phyloP scores from a whole-genome alignment of 1,140 invertebrate genomes.

The Hycleus cichorii region DNA sequence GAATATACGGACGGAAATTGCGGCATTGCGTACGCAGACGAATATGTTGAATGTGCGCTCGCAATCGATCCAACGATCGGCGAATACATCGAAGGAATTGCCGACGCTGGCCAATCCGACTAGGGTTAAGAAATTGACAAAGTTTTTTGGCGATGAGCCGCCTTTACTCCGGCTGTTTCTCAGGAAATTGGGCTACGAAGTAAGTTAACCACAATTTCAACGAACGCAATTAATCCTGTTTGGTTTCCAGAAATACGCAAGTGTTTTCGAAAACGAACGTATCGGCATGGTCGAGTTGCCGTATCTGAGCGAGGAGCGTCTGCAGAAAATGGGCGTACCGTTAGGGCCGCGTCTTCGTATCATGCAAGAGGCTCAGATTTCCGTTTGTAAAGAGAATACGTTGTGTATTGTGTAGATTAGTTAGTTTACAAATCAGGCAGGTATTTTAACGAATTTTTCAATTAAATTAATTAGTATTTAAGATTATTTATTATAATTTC shows the following conservation, averaged over 20 bases:
- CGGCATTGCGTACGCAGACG: slow-evolving; percentile 63
- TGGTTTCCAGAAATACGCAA: slow-evolving; percentile 76
- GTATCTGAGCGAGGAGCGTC: slow-evolving; percentile 81
- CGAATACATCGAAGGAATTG: slow-evolving; percentile 47
- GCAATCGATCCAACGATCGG: slow-evolving; percentile 43
- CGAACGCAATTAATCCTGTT: background rate
- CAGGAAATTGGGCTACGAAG: slow-evolving; percentile 89
- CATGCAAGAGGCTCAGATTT: slow-evolving; percentile 78
- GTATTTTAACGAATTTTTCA: background rate
- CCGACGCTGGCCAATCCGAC: slow-evolving; percentile 72
- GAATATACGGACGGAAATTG: slow-evolving; percentile 74
- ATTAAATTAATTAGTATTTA: background rate
- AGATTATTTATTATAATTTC: background rate
- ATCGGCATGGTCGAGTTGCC: slow-evolving; percentile 88
- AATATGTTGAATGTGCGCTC: slow-evolving; percentile 52
- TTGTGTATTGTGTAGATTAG: slow-evolving; percentile 40
- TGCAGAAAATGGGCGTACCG: slow-evolving; percentile 84
- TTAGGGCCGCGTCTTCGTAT: slow-evolving; percentile 82
- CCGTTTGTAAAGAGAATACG: slow-evolving; percentile 50
- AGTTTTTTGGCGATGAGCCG: slow-evolving; percentile 91
- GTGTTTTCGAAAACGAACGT: slow-evolving; percentile 76
- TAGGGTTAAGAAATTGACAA: slow-evolving; percentile 73
- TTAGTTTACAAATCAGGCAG: background rate
- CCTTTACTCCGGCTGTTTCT: slow-evolving; percentile 83
- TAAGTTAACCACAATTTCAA: slow-evolving; percentile 38